phyloP scores from a whole-genome alignment of 2,797 vertebrate species.

The Nothura maculosa region DNA sequence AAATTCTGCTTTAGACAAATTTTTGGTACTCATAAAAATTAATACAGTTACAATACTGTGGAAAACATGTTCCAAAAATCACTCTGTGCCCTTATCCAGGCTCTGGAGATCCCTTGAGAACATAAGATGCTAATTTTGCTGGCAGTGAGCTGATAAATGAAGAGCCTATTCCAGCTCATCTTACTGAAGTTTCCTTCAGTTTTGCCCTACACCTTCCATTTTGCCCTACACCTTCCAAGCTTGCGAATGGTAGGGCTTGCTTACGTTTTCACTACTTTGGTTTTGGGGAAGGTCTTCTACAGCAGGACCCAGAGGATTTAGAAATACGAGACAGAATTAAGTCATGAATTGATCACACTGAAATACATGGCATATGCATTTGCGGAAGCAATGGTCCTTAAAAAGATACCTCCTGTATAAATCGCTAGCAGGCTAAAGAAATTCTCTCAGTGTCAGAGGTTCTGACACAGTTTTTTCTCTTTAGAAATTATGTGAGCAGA shows the following conservation, averaged over 20 bases:
- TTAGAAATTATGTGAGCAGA: background rate
- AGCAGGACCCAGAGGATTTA: background rate
- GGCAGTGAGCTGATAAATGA: background rate
- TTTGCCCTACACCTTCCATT: background rate
- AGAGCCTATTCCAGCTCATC: background rate
- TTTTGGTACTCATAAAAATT: background rate
- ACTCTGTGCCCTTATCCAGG: rapidly evolving
- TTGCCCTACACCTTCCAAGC: background rate
- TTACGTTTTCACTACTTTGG: background rate
- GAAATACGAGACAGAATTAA: background rate
- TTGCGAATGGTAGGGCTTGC: rapidly evolving
- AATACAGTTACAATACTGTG: rapidly evolving
- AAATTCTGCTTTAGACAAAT: background rate
- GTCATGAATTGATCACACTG: slow-evolving; percentile 7
- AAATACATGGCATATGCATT: background rate
- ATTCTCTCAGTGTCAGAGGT: slow-evolving; percentile 17
- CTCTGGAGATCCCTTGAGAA: background rate
- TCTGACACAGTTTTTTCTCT: slow-evolving; percentile 26
- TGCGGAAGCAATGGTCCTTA: background rate
- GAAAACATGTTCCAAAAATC: background rate
- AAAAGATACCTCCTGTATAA: background rate
- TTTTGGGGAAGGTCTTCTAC: background rate
- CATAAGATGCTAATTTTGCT: background rate
- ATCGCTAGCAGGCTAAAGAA: background rate
- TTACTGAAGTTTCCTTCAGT: background rate